Evolutionary conservation across 2,888 invertebrate genomes (phyloP).

Genomic region (Melinopterus prodromus): DNA sequence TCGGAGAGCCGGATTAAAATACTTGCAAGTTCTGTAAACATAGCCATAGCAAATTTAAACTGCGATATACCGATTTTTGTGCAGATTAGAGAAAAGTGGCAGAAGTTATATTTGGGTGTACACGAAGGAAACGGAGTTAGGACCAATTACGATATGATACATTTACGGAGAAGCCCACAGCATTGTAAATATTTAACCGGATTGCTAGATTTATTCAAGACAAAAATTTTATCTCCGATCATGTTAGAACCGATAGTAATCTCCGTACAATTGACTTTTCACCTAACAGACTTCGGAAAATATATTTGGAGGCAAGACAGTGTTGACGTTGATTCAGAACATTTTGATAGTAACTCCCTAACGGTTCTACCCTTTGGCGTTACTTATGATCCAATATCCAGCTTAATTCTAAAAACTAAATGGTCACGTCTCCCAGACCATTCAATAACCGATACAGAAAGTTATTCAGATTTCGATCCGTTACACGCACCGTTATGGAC

Average conservation of each 20-base stretch:
- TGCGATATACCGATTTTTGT: conserved; percentile 88
- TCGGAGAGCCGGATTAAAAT: conserved; percentile 80
- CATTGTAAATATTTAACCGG: conserved; percentile 86
- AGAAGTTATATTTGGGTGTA: conserved; percentile 82
- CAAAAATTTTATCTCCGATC: conserved; percentile 77
- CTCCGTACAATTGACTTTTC: conserved; percentile 79
- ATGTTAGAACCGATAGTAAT: conserved; percentile 72
- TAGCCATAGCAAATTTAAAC: conserved; percentile 83
- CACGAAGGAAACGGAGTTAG: conserved; percentile 79
- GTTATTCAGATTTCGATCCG: conserved; percentile 89
- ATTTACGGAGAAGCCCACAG: conserved; percentile 80
- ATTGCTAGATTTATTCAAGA: conserved; percentile 87
- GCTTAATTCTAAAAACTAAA: conserved; percentile 79
- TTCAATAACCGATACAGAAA: conserved; percentile 86
- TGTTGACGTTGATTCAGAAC: conserved; percentile 66
- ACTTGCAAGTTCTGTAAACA: conserved; percentile 80
- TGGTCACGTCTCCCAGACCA: conserved; percentile 90
- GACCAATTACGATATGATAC: conserved; percentile 90
- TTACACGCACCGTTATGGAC: conserved; percentile 83
- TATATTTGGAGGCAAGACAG: conserved; percentile 71
- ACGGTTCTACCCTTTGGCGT: conserved; percentile 84
- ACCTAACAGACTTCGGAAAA: conserved; percentile 61
- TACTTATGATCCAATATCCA: conserved; percentile 80
- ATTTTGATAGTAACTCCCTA: conserved; percentile 63
- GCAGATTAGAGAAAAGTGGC: conserved; percentile 83